These are phyloP conservation scores for Cyrtorhinus lividipennis DNA, from an alignment of 1,140 invertebrate genomes.

Conservation along the genomic window DNA sequence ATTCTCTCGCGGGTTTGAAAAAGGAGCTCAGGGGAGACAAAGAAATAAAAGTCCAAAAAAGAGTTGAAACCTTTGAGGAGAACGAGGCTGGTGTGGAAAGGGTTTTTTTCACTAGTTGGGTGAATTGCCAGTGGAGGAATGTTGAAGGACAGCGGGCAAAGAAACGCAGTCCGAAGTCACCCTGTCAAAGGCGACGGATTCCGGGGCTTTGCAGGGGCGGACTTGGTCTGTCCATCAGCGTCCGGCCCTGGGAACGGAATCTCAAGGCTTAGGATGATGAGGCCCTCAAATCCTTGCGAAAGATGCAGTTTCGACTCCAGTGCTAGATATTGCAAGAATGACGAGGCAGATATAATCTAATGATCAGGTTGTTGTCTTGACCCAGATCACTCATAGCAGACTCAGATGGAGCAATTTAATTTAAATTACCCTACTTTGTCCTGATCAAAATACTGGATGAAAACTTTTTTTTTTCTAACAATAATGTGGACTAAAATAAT, in stretches of 20 bases:
- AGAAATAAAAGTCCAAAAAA: background rate
- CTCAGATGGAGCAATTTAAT: too few species aligned
- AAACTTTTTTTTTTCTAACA: too few species aligned
- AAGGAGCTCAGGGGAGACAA: background rate
- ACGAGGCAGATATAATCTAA: too few species aligned
- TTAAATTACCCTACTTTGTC: too few species aligned
- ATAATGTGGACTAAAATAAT: too few species aligned
- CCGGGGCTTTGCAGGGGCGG: conserved; percentile 5
- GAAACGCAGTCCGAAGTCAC: conserved; percentile 5
- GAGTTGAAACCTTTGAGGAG: background rate
- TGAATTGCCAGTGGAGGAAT: background rate
- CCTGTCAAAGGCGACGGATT: conserved; percentile 8
- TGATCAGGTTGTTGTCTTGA: too few species aligned
- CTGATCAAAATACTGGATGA: too few species aligned
- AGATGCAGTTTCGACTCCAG: too few species aligned
- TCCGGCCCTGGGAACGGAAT: conserved; percentile 5
- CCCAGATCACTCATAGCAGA: too few species aligned
- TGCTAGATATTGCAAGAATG: too few species aligned
- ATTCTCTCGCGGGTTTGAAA: background rate
- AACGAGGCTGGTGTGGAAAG: background rate
- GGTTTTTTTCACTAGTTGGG: conserved; percentile 5
- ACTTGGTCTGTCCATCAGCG: background rate
- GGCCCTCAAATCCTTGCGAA: too few species aligned
- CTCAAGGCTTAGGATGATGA: conserved; percentile 1
- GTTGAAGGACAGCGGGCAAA: conserved; percentile 2